Evolutionary conservation across 2,113 vertebrate genomes (phyloP), one percentile per base, ranked within the genome.

Genomic region (Eidolon helvum): DNA sequence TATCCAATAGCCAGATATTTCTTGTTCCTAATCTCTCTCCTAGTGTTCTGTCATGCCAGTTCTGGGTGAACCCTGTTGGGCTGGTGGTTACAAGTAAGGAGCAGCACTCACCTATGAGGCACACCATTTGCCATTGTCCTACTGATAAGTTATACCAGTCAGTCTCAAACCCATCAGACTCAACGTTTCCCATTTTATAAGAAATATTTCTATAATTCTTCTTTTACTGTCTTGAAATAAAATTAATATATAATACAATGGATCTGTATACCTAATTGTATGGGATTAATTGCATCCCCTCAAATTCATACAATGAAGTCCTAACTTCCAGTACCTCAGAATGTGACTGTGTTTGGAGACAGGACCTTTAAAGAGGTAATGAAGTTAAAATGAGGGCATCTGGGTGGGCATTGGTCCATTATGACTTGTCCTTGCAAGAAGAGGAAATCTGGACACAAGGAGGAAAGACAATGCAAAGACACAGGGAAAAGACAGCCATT

Each of bases 221-320:
- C 45, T 50, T 93, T 80, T 55, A 22, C 38, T 93, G 43, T 78
- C 48, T 87, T 95, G 63, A 74, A 94, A 87, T 53, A 38, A 94
- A 89, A 80, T 61, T 79, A 9, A 45, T 66, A 35, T n/a, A 22
- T 35, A 88, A 33, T 24, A 69, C 53, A 18, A 69, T 65, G 16
- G 40, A 35, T 26, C 30, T 94, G 40, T 16, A 35, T 57, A 38
- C 14, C 30, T 26, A 89, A 77, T 33, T 38, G 43, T 50, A 45
- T 53, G 30, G 26, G 19, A 22, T 87, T 15, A 55, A 53, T 33
- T 45, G 10, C 75, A 28, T 35, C 14, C 59, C 11, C 26, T 35
- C 61, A 40, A 90, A 83, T 35, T 38, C n/a, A 7, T 40, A 55
- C 69, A 22, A 50, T 55, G 33, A 65, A 78, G 28, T 57, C 55